Conservation (phyloP, 2,797 vertebrate species). For the Lacerta viridis region DNA sequence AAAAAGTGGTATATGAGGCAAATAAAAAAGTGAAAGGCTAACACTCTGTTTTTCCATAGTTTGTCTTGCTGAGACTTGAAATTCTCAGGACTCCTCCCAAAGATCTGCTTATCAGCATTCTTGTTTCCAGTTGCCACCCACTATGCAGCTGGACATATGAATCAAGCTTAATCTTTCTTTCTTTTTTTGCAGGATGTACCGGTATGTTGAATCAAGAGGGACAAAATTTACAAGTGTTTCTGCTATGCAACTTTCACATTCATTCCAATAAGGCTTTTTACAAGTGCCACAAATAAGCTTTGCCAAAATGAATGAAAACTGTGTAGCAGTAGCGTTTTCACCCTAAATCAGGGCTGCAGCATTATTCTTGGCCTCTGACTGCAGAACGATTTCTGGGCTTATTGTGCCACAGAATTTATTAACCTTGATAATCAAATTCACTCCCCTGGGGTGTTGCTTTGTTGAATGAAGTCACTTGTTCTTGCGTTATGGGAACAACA, state of each 20-base stretch:
- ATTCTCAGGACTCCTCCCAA: neutral
- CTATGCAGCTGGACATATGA: neutral
- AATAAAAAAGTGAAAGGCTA: neutral
- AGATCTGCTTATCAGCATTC: neutral
- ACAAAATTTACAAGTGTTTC: neutral
- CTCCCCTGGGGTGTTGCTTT: neutral
- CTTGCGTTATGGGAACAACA: neutral
- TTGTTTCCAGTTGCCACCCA: neutral
- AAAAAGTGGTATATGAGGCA: neutral
- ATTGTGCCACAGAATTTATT: neutral
- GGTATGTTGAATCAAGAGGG: neutral
- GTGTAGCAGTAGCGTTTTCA: neutral
- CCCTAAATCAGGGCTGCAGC: neutral
- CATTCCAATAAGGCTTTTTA: neutral
- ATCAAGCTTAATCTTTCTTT: neutral
- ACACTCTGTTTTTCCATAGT: neutral
- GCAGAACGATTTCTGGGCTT: neutral
- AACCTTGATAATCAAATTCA: neutral
- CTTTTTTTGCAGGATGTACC: neutral
- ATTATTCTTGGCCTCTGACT: neutral
- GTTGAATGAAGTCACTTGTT: constrained; percentile 17
- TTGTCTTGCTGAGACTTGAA: neutral
- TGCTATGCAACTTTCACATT: neutral
- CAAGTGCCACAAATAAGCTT: neutral
- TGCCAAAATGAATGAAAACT: neutral